phyloP scores from a whole-genome alignment of 2,888 invertebrate genomes.

The Agonopterix alstromeriana region DNA sequence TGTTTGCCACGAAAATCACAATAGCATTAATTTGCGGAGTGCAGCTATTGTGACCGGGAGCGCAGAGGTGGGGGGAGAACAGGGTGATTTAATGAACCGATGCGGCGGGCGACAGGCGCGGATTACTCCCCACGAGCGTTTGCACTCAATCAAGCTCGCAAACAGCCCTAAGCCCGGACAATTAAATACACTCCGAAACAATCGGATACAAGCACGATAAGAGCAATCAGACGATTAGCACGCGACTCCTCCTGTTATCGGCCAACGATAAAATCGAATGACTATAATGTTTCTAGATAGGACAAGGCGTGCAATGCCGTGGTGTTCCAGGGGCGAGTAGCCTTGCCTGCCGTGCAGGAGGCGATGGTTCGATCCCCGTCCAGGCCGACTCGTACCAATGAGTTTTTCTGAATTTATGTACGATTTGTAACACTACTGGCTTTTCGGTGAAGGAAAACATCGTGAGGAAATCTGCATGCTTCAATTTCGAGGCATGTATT shows the following conservation, averaged over 20 bases:
- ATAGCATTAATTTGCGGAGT: constrained; percentile 71
- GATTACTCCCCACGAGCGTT: constrained; percentile 71
- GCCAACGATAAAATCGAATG: no score
- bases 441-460: no score
- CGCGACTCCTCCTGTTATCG: background rate
- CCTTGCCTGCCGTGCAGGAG: no score
- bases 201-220: constrained; percentile 61
- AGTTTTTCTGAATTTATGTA: no score
- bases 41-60: constrained; percentile 47
- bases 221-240: constrained; percentile 40
- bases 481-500: no score
- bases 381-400: no score
- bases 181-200: constrained; percentile 72
- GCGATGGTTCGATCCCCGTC: no score
- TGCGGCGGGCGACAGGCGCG: constrained; percentile 67
- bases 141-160: constrained; percentile 74
- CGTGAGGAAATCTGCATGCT: no score
- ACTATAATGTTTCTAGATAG: no score
- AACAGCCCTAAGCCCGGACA: constrained; percentile 69
- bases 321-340: no score
- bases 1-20: constrained; percentile 49
- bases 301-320: no score
- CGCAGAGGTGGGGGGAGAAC: constrained; percentile 15
- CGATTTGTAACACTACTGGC: no score
- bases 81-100: constrained; percentile 70